These are phyloP conservation scores for Salvelinus namaycush DNA, from an alignment of 2,113 vertebrate genomes.

Conservation along the genomic window DNA sequence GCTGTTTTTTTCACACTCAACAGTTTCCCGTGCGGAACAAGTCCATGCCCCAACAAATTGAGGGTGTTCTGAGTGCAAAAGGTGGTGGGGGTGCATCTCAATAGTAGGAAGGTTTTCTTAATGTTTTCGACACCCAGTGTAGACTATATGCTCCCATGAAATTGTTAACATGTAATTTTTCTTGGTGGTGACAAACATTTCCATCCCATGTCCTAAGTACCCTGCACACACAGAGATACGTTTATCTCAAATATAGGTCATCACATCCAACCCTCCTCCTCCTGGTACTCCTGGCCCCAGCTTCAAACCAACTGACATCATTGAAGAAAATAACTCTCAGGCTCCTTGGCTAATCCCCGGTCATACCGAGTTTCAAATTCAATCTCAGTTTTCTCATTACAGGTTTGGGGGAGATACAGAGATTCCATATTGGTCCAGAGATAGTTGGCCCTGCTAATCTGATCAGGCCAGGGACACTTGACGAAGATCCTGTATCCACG, in stretches of 20 bases:
- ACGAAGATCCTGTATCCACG: constrained; percentile 56
- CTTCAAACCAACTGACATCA: constrained; percentile 58
- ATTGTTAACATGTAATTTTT: neutral
- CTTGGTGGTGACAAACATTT: constrained; percentile 42
- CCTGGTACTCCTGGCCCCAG: constrained; percentile 30
- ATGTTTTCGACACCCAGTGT: too few relatives aligned
- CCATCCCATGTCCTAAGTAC: constrained; percentile 46
- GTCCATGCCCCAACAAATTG: too few relatives aligned
- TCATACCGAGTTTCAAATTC: constrained; percentile 76
- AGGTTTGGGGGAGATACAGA: constrained; percentile 68
- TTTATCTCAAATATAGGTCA: constrained; percentile 75
- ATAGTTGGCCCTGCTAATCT: constrained; percentile 70
- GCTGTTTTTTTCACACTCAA: too few relatives aligned
- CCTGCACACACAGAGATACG: constrained; percentile 39
- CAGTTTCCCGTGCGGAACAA: too few relatives aligned
- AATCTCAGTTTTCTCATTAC: constrained; percentile 75
- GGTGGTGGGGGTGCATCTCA: too few relatives aligned
- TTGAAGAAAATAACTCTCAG: constrained; percentile 62
- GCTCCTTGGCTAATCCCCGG: constrained; percentile 67
- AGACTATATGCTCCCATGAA: neutral
- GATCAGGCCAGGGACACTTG: constrained; percentile 56
- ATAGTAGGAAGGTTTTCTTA: too few relatives aligned
- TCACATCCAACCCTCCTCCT: constrained; percentile 37
- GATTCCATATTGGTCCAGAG: constrained; percentile 71
- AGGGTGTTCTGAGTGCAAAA: too few relatives aligned